phyloP scores from a whole-genome alignment of 2,797 vertebrate genomes.

The Macroramphosus scolopax region DNA sequence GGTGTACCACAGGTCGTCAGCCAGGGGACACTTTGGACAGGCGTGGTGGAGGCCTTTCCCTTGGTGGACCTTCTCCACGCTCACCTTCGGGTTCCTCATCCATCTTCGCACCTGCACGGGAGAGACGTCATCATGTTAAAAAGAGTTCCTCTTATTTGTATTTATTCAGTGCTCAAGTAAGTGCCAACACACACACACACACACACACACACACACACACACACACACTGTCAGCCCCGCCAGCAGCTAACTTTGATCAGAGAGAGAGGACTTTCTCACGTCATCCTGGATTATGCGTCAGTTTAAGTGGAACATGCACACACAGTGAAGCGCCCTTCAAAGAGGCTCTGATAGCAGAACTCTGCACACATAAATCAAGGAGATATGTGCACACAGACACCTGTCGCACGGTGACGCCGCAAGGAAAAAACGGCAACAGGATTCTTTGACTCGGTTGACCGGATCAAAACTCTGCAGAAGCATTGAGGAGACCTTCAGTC shows the following conservation, averaged over 20 bases:
- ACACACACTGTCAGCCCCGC: conserved; percentile 10
- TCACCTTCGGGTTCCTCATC: conserved; percentile 92
- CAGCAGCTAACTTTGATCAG: conserved; percentile 43
- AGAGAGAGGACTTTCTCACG: conserved; percentile 22
- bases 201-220: conserved; percentile 2
- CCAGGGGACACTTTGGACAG: conserved; percentile 79
- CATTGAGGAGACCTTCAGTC: too few species aligned
- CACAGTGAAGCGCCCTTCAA: conserved; percentile 22
- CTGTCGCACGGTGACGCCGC: too few species aligned
- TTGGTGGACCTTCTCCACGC: conserved; percentile 84
- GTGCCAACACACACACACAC: neutral
- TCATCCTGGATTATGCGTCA: conserved; percentile 38
- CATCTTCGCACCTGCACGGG: conserved; percentile 86
- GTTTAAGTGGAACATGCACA: conserved; percentile 19
- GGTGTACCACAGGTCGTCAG: conserved; percentile 78
- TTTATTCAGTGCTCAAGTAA: neutral
- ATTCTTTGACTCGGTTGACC: too few species aligned
- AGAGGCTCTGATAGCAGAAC: conserved; percentile 8
- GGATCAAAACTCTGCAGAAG: too few species aligned
- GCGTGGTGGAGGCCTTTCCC: conserved; percentile 80
- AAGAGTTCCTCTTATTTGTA: neutral
- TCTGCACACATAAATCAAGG: conserved; percentile 12
- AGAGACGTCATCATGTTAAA: neutral
- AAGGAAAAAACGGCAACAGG: too few species aligned
- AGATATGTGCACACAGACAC: too few species aligned